Conservation (phyloP, 2,113 vertebrate species). For the Pelecanoides urinatrix region DNA sequence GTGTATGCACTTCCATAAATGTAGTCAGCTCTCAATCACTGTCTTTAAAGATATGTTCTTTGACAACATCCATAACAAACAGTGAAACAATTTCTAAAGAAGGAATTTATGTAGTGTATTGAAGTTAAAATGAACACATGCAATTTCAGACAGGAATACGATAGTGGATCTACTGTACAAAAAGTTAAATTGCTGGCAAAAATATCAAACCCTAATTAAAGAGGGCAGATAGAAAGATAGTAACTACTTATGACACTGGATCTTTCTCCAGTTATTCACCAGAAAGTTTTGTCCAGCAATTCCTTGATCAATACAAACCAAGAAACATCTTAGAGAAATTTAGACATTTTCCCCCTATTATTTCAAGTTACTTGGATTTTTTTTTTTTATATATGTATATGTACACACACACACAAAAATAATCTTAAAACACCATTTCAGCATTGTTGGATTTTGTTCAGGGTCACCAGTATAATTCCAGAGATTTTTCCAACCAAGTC, state of each 20-base stretch:
- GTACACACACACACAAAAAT: not conserved
- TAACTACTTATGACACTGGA: not conserved
- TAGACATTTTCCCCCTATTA: not conserved
- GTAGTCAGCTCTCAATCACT: not conserved
- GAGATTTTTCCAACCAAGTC: not conserved
- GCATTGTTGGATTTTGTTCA: not conserved
- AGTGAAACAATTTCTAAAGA: not conserved
- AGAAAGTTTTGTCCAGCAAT: not conserved
- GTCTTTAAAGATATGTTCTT: not conserved
- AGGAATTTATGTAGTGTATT: not conserved
- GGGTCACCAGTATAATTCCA: not conserved
- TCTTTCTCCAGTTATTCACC: not conserved
- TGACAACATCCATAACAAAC: not conserved
- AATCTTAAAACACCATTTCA: not conserved
- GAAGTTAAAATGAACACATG: not conserved
- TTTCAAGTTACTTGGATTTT: not conserved
- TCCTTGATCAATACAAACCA: not conserved
- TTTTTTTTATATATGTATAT: too few species aligned
- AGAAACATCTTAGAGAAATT: not conserved
- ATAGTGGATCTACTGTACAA: not conserved
- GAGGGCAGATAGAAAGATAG: not conserved
- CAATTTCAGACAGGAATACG: not conserved
- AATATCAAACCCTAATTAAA: not conserved
- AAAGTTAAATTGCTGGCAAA: not conserved
- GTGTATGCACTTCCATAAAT: not conserved